These are phyloP conservation scores for Creontiades dilutus DNA, from an alignment of 2,888 invertebrate genomes.

Conservation along the genomic window DNA sequence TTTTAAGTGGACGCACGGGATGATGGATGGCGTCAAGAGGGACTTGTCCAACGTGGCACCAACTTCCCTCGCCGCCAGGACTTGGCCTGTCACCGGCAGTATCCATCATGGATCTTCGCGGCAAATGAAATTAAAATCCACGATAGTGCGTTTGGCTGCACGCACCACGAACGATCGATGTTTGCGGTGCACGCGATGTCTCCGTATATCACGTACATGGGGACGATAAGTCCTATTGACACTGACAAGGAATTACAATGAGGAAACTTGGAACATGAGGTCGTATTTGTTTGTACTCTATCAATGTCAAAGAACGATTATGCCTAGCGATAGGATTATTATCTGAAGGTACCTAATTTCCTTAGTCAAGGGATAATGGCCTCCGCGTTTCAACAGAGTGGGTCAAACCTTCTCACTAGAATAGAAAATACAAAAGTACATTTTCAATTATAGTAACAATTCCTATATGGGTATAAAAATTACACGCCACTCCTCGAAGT, in stretches of 20 bases:
- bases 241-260: not conserved
- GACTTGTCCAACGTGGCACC: not conserved
- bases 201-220: not conserved
- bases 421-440: no score
- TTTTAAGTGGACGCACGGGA: conserved; percentile 3
- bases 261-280: not conserved
- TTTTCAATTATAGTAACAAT: no score
- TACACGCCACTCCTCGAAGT: no score
- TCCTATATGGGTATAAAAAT: no score
- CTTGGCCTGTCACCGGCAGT: conserved; percentile 10
- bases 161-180: conserved; percentile 14
- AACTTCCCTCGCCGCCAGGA: not conserved
- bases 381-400: no score
- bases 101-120: conserved; percentile 7
- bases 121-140: conserved; percentile 24
- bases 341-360: no score
- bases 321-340: not conserved
- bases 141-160: not conserved
- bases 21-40: conserved; percentile 15
- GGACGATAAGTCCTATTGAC: conserved; percentile 29
- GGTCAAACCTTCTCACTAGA: no score
- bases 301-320: not conserved
- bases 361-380: no score
- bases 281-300: conserved; percentile 17
- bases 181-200: not conserved